These are phyloP conservation scores for Hetaerina americana DNA, from an alignment of 1,140 invertebrate genomes.

Conservation along the genomic window DNA sequence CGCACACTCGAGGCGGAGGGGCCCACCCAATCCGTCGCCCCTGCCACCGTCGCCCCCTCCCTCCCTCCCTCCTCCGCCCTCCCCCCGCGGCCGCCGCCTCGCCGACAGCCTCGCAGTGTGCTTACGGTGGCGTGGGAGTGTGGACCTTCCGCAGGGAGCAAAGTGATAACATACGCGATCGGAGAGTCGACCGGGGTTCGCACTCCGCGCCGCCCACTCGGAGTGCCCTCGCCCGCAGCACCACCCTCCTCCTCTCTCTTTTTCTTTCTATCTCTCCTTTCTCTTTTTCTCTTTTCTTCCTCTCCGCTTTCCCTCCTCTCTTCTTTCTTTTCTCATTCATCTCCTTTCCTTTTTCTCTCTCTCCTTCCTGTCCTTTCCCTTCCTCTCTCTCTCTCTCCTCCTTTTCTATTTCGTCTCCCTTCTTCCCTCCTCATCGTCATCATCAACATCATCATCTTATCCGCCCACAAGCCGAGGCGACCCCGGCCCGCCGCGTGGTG, in stretches of 20 bases:
- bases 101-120: background rate
- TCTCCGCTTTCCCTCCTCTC: background rate
- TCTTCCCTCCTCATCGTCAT: background rate
- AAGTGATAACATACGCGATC: slow-evolving; percentile 18
- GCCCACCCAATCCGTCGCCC: slow-evolving; percentile 16
- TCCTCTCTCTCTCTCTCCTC: background rate
- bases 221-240: background rate
- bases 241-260: slow-evolving; percentile 6
- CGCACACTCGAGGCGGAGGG: slow-evolving; percentile 22
- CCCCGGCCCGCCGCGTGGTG: too few species aligned
- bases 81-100: slow-evolving; percentile 18
- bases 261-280: background rate
- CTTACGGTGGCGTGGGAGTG: background rate
- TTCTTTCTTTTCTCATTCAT: background rate
- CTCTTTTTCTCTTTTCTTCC: background rate
- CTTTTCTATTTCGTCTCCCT: background rate
- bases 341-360: background rate
- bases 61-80: too few species aligned
- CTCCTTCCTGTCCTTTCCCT: background rate
- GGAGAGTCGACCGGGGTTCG: slow-evolving; percentile 17
- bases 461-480: too few species aligned
- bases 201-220: background rate
- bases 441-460: too few species aligned
- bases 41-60: slow-evolving; percentile 14
- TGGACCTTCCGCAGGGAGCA: slow-evolving; percentile 18